A percentile compares a stretch with the other conserved stretches of the same genome.
Conservation (phyloP, 1,140 invertebrate species). For the Drosophila funebris region DNA sequence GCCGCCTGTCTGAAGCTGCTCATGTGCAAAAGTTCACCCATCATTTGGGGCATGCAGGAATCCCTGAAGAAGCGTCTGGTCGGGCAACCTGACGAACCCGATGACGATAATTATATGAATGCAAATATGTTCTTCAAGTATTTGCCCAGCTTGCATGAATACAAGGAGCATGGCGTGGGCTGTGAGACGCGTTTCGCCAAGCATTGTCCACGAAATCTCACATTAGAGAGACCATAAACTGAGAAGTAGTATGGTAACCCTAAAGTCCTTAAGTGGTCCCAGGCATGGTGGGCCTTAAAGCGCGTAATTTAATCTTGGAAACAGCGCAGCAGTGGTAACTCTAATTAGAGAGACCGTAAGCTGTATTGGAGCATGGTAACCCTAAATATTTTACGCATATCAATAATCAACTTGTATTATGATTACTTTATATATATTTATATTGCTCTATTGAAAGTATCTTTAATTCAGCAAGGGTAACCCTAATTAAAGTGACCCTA, state of each 20-base stretch:
- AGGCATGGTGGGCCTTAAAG: neutral
- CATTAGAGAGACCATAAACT: slow-evolving; percentile 3
- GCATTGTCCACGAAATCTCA: slow-evolving; percentile 70
- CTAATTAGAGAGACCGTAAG: neutral
- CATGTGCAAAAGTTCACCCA: slow-evolving; percentile 90
- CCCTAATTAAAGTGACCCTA: too few relatives aligned
- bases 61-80: slow-evolving; percentile 84
- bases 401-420: neutral
- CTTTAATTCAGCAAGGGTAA: too few relatives aligned
- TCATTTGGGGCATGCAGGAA: slow-evolving; percentile 90
- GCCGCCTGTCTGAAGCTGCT: slow-evolving; percentile 89
- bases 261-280: neutral
- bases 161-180: slow-evolving; percentile 86
- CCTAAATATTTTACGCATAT: neutral
- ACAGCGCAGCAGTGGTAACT: neutral
- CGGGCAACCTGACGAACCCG: slow-evolving; percentile 40
- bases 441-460: neutral
- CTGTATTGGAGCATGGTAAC: neutral
- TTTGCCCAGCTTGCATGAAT: slow-evolving; percentile 87
- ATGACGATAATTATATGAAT: slow-evolving; percentile 69
- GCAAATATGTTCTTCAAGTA: slow-evolving; percentile 85
- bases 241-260: neutral
- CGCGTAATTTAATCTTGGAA: neutral
- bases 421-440: slow-evolving; percentile 3
- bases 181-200: slow-evolving; percentile 88